These are phyloP conservation scores for Aphrocallistes beatrix DNA, from an alignment of 37 sponge, comb jelly and placozoan genomes.

Conservation along the genomic window DNA sequence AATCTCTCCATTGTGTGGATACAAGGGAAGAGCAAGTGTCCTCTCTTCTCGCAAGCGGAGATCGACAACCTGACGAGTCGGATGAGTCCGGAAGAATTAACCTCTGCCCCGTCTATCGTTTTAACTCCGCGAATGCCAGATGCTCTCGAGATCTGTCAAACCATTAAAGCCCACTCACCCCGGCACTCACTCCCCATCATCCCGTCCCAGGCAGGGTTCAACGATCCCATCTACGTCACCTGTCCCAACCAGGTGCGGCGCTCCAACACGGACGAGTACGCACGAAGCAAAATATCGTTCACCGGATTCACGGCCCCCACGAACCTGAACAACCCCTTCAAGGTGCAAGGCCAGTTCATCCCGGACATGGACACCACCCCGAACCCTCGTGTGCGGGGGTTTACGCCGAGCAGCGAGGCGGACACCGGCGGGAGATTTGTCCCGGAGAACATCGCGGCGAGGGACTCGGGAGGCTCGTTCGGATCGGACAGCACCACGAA, in stretches of 20 bases:
- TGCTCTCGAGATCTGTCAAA: neutral
- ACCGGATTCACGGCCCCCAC: neutral
- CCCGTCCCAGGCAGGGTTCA: neutral
- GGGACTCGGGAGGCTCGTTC: neutral
- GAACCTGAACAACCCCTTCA: neutral
- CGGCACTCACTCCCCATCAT: neutral
- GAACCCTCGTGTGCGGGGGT: neutral
- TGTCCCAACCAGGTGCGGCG: neutral
- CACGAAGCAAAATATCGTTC: neutral
- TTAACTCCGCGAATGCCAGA: neutral
- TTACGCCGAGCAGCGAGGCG: neutral
- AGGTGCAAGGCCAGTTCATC: constrained; percentile 9
- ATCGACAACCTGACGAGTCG: neutral
- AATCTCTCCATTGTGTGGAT: neutral
- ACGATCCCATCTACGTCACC: neutral
- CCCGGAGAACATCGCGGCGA: neutral
- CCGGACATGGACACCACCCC: constrained; percentile 14
- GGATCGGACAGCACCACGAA: constrained; percentile 1
- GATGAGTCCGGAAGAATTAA: neutral
- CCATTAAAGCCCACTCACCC: neutral
- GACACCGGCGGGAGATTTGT: neutral
- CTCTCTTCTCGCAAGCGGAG: neutral
- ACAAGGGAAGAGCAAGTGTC: neutral
- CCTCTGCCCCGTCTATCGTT: neutral
- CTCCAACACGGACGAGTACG: neutral